Evolutionary conservation across 2,113 vertebrate genomes (phyloP), one percentile per base, ranked within the genome.

Genomic region (Aix galericulata): DNA sequence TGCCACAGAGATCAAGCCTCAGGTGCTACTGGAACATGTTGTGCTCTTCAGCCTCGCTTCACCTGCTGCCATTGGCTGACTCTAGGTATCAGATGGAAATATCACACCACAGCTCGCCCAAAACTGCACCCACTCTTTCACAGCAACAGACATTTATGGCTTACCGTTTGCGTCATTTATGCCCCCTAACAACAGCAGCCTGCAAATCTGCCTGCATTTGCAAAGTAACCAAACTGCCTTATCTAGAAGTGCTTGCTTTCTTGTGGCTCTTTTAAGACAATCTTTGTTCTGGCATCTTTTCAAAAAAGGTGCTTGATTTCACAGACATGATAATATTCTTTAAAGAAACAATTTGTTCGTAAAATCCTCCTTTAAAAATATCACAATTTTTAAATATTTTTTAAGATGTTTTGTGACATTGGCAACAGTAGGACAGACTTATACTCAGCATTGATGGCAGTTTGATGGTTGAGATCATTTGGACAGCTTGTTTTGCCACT

Each of bases 41-140:
- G 95, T 96, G 75, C 93, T 84, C 53, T 82, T 59, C 66, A 86
- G 86, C 73, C 67, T 95, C 80, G 53, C 91, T 68, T 67, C 83
- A 80, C 67, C 75, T 80, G 82, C 94, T 96, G 77, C 89, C 88
- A 95, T 95, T 97, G 96, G 94, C 95, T 97, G 93, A 27, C 46
- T 91, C 50, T 64, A 82, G 46, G 88, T 96, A 96, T 97, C 97
- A 96, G 94, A 96, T 77, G 95, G 95, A 96, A 96, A 97, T 85
- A 96, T 97, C 91, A 97, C 91, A 94, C 97, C 90, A 1, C 96
- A 97, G 74, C 86, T 96, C 88, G 83, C 87, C 76, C 82, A 92
- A 92, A 96, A 77, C 85, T 87, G 81, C 82, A 84, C 94, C 92
- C 95, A 89, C 67, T 95, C 86, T 88, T 92, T 90, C 92, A 82